Percentiles rank a stretch among this genome's conserved stretches.
These are phyloP conservation scores for Spialia ferax DNA, from an alignment of 2,888 invertebrate species.

Conservation along the genomic window DNA sequence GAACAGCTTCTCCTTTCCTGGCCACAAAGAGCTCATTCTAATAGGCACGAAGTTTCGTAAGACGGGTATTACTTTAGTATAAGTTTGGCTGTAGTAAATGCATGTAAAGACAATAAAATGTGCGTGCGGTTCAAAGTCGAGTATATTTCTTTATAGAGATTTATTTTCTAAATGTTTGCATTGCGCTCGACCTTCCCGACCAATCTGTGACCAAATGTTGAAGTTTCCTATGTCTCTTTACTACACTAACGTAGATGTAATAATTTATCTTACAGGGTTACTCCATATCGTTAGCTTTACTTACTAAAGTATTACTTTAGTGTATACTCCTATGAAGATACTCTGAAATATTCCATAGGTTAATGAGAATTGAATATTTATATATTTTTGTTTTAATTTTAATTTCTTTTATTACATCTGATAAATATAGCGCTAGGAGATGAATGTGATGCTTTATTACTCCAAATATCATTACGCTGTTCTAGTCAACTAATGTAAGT, in stretches of 20 bases:
- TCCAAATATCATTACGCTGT: background rate
- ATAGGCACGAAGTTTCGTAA: constrained; percentile 75
- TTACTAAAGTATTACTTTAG: constrained; percentile 83
- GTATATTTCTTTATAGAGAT: constrained; percentile 60
- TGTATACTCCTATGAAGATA: constrained; percentile 66
- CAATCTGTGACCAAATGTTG: constrained; percentile 76
- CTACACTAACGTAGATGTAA: constrained; percentile 72
- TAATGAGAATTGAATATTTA: constrained; percentile 55
- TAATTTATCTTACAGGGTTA: constrained; percentile 83
- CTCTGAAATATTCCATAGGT: constrained; percentile 80
- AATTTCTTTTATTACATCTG: background rate
- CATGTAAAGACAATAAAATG: constrained; percentile 71
- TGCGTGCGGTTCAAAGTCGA: constrained; percentile 70
- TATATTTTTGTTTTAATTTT: background rate
- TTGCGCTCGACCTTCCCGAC: constrained; percentile 69
- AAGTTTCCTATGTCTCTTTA: constrained; percentile 75
- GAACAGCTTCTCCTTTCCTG: constrained; percentile 86
- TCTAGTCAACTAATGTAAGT: background rate
- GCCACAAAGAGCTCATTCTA: constrained; percentile 71
- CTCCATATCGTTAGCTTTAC: constrained; percentile 86
- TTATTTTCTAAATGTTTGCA: constrained; percentile 74
- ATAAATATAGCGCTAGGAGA: background rate
- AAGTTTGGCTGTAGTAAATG: constrained; percentile 40
- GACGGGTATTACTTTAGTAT: constrained; percentile 63
- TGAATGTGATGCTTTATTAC: background rate